A percentile compares a stretch with the other conserved stretches of the same genome.
phyloP scores from a whole-genome alignment of 2,113 vertebrate species.

The Uria aalge region DNA sequence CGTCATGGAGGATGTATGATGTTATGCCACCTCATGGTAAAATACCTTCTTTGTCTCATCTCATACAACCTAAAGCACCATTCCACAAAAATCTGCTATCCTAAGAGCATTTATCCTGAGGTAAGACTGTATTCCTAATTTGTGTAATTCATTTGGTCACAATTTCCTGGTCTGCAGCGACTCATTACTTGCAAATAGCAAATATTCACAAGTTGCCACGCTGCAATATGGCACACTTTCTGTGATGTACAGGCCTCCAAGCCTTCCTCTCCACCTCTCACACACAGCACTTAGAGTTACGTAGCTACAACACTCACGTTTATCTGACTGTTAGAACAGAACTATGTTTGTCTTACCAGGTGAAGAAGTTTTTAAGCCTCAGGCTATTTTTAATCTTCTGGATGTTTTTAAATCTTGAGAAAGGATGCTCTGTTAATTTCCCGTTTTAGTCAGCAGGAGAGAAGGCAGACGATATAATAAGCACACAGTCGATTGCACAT shows the following conservation, averaged over 20 bases:
- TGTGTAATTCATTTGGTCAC: neutral
- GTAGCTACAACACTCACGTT: neutral
- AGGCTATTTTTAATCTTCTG: conserved; percentile 24
- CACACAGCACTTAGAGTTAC: fast-evolving
- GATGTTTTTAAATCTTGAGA: conserved; percentile 4
- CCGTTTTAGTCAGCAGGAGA: neutral
- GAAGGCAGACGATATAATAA: neutral
- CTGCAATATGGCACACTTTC: neutral
- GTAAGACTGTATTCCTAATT: neutral
- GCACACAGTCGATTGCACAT: neutral
- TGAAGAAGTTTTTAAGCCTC: neutral
- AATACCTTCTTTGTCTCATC: neutral
- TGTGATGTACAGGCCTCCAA: neutral
- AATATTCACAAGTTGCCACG: neutral
- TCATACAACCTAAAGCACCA: neutral
- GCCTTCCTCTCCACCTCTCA: neutral
- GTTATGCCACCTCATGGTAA: neutral
- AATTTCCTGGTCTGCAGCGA: neutral
- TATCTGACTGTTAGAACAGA: neutral
- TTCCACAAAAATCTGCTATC: neutral
- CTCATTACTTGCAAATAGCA: neutral
- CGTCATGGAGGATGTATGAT: neutral
- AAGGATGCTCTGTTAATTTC: conserved; percentile 10
- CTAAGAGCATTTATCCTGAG: neutral
- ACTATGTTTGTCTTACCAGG: neutral